These are phyloP conservation scores for Eumerus sabulonum DNA, from an alignment of 2,888 invertebrate genomes.

Conservation along the genomic window DNA sequence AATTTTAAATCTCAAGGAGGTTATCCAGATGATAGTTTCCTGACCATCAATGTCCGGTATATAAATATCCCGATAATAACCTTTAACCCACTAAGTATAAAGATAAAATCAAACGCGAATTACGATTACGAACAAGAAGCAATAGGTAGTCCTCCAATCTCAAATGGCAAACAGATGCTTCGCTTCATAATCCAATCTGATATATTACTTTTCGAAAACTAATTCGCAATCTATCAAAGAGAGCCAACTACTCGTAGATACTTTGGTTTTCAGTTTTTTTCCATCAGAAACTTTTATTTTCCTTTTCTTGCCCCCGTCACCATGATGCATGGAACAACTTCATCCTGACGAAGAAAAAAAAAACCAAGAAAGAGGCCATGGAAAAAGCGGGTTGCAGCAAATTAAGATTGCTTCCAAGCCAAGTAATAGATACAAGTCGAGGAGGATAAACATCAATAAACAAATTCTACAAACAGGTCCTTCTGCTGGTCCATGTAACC, in stretches of 20 bases:
- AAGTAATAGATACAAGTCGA: conserved; percentile 22
- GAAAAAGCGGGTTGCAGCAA: conserved; percentile 5
- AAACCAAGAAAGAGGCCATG: not conserved
- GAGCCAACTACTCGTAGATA: conserved; percentile 34
- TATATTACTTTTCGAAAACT: conserved; percentile 35
- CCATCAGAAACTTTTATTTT: conserved; percentile 49
- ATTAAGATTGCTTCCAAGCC: conserved; percentile 36
- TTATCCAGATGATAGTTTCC: no score
- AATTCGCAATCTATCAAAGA: conserved; percentile 54
- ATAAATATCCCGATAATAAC: no score
- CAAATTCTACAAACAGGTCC: conserved; percentile 1
- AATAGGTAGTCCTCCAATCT: no score
- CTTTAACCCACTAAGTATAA: no score
- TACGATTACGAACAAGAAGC: no score
- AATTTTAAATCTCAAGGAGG: no score
- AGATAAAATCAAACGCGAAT: no score
- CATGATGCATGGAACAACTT: not conserved
- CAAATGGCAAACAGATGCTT: no score
- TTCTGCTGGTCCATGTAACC: no score
- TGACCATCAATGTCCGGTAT: no score
- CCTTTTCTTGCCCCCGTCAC: not conserved
- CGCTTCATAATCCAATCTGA: no score
- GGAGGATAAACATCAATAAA: conserved; percentile 30
- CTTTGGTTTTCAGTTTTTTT: conserved; percentile 11
- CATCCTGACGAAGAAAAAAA: no score